Evolutionary conservation across 2,797 vertebrate genomes (phyloP), one percentile per base, ranked within the genome.

Genomic region (Scolopax rusticola): DNA sequence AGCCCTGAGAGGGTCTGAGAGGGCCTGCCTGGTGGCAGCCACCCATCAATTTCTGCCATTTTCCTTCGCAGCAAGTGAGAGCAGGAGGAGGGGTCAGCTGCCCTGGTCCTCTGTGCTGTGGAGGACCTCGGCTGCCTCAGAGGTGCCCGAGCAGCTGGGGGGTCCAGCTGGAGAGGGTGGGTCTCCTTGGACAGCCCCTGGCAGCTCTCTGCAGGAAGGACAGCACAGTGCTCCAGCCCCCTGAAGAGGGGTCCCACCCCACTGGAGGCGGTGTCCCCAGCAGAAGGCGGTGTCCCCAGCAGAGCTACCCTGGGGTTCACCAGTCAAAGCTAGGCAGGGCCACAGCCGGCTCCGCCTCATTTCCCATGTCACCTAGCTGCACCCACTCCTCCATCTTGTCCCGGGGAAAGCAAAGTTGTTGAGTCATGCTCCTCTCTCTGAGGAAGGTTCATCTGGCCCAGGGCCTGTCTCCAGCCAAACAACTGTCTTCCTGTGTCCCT

Each of bases 141-240:
- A 51, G 59, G 12, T 41, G 13, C 28, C 33, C 1, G 1, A 32
- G 38, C 24, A 53, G 18, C 17, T 1, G 1, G 48, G 5, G 5
- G 9, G 6, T 54, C 32, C 0, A 2, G 12, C 50, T 36, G 15
- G 15, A 45, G 76, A n/a, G 38, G 10, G 8, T 28, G 7, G 8
- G 3, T 28, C 73, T 50, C 24, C 51, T 64, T 64, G 50, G 24
- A 11, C 30, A 63, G 24, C 30, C 30, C 28, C 38, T 64, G 38
- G n/a, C 40, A 63, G 30, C 36, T 27, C 36, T 33, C 32, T 43
- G 18, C 12, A 40, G 59, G 36, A 41, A 40, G 36, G 36, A n/a
- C 30, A 43, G 24, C 57, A 38, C 15, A 5, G 16, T 76, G 45
- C 33, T 30, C 14, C 47, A 64, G 38, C 24, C 14, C 16, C 12